Base-by-base conservation (phyloP, 2,113 vertebrate species). In the Cranoglanis bouderius region DNA sequence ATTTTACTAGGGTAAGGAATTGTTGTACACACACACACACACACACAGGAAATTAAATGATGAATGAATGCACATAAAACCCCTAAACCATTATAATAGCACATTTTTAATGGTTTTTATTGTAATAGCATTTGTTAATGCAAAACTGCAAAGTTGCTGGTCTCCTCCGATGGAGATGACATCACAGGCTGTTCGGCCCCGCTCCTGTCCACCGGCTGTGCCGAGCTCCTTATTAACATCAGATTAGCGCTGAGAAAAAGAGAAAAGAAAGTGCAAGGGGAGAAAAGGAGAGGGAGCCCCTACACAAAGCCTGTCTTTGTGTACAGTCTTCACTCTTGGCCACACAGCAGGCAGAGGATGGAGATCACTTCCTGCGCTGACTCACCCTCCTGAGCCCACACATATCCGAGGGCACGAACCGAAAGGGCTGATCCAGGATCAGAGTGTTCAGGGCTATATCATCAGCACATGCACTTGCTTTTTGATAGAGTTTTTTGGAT, bases 1-100 rank as follows among this genome's bases (percentile, higher is more conserved):
- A 97, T 88, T 99, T 99, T 94, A 99, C 98, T 46, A 94, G 98
- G 96, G 98, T 99, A 95, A 95, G 97, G 94, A 82, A 32, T 86
- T 90, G 38, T 24, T 81, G 12, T 59, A 0, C 32, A 8, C 40
- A 49, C 61, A 65, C 21, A 55, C 14, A 35, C 26, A 40, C 43
- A 46, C 21, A 46, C 74, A 77, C 43, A 49, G 19, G 6, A 51
- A 49, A 49, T 19, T 32, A 67, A 32, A 19, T 21, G 40, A 84
- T 10, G 18, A 49, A 70, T 67, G 0, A 43, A 46, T 55, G 7
- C 32, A 21, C 51, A 21, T 55, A 3, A n/a, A 53, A 51, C 2
- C 14, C 14, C 14, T 19, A 18, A 55, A 82, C 7, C 14, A 7
- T 78, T 29, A n/a, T 49, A 78, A 49, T 29, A 46, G 40, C 38